These are phyloP conservation scores for Tortrix viridana DNA, from an alignment of 2,888 invertebrate species.

Conservation along the genomic window DNA sequence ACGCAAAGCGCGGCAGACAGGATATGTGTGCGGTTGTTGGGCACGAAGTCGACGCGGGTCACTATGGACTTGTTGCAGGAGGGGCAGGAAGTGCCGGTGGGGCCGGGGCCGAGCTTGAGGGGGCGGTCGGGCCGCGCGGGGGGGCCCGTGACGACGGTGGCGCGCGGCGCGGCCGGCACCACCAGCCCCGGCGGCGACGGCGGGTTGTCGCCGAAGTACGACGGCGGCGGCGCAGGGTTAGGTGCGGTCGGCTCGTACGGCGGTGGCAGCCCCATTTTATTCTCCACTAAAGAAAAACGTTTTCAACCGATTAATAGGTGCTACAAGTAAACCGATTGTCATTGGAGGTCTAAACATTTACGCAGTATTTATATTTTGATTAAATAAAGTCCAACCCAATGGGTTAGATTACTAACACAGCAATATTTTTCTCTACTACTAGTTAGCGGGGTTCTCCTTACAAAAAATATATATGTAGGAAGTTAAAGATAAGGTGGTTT, in stretches of 20 bases:
- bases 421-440: no score
- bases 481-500: no score
- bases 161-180: constrained; percentile 58
- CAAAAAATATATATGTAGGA: no score
- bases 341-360: no score
- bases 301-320: constrained; percentile 46
- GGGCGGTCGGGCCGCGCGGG: constrained; percentile 46
- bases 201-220: constrained; percentile 73
- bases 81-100: constrained; percentile 69
- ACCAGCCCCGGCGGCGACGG: constrained; percentile 66
- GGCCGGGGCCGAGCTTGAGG: constrained; percentile 71
- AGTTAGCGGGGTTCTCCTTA: no score
- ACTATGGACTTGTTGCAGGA: constrained; percentile 72
- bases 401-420: no score
- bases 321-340: no score
- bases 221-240: constrained; percentile 72
- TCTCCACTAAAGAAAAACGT: constrained; percentile 67
- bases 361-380: no score
- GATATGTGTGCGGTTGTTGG: constrained; percentile 76
- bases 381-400: no score
- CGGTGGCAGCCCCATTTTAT: constrained; percentile 78
- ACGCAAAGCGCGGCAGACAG: constrained; percentile 75
- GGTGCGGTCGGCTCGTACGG: constrained; percentile 71
- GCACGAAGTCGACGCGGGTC: constrained; percentile 72
- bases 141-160: constrained; percentile 65